Evolutionary conservation across 2,113 vertebrate genomes (phyloP).

Genomic region (Varanus komodoensis): DNA sequence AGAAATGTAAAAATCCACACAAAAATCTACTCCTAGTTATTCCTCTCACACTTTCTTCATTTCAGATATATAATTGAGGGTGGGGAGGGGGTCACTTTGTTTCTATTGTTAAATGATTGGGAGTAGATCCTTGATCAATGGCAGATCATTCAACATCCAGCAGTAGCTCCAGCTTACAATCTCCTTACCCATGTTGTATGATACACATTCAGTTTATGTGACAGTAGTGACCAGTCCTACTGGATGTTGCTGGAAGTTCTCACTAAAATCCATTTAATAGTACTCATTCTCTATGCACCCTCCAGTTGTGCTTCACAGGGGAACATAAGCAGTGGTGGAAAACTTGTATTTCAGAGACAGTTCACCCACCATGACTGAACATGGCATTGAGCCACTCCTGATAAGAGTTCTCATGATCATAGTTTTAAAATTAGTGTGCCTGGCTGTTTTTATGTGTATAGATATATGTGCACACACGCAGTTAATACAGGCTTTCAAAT

Average conservation of each 20-base stretch:
- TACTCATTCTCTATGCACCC: neutral
- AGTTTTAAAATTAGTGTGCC: neutral
- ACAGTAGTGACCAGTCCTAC: neutral
- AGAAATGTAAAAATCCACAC: no score
- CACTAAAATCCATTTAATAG: neutral
- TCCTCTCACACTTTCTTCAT: no score
- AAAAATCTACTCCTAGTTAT: no score
- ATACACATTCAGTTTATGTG: neutral
- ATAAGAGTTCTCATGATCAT: neutral
- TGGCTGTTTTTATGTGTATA: no score
- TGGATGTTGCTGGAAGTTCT: neutral
- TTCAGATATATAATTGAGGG: no score
- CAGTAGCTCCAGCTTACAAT: no score
- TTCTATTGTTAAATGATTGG: no score
- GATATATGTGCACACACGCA: no score
- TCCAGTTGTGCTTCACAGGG: neutral
- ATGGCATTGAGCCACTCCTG: neutral
- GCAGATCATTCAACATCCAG: no score
- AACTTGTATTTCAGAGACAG: neutral
- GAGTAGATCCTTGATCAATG: no score
- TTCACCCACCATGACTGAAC: neutral
- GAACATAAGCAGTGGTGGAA: neutral
- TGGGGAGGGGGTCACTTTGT: no score
- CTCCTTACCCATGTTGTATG: neutral
- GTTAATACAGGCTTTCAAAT: neutral